phyloP scores from a whole-genome alignment of 2,113 vertebrate species.

The Okapia johnstoni region DNA sequence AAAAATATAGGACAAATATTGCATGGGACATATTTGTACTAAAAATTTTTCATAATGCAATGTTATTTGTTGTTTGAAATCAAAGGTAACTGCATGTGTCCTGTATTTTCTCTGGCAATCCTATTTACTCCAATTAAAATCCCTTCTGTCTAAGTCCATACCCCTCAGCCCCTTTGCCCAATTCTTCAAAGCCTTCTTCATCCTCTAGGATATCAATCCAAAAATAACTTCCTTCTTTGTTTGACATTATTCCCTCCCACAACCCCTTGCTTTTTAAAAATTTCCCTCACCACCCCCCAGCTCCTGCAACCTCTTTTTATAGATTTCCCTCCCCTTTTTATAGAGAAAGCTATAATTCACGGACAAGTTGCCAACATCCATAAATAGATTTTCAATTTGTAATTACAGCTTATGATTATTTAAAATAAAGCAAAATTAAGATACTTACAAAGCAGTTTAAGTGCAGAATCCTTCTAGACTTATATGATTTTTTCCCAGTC shows the following conservation, averaged over 20 bases:
- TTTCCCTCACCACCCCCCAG: not conserved
- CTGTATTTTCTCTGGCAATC: not conserved
- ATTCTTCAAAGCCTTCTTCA: not conserved
- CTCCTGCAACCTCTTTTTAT: not conserved
- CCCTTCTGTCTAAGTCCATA: not conserved
- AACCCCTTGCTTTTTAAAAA: not conserved
- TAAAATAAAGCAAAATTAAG: constrained; percentile 40
- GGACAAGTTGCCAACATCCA: not conserved
- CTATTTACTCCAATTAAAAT: not conserved
- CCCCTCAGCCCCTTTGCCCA: not conserved
- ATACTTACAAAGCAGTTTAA: constrained; percentile 6
- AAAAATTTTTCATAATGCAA: not conserved
- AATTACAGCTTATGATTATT: constrained; percentile 37
- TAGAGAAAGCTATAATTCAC: constrained; percentile 20
- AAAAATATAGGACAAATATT: not conserved
- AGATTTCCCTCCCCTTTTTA: not conserved
- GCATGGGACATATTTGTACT: not conserved
- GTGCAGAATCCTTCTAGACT: not conserved
- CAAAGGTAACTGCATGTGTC: not conserved
- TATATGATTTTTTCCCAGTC: not conserved
- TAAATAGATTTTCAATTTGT: constrained; percentile 44
- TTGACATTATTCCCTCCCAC: not conserved
- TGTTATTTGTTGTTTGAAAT: not conserved
- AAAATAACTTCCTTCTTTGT: not conserved
- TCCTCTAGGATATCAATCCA: not conserved